Conservation (phyloP, 2,888 invertebrate genomes). For the Cosmia pyralina region DNA sequence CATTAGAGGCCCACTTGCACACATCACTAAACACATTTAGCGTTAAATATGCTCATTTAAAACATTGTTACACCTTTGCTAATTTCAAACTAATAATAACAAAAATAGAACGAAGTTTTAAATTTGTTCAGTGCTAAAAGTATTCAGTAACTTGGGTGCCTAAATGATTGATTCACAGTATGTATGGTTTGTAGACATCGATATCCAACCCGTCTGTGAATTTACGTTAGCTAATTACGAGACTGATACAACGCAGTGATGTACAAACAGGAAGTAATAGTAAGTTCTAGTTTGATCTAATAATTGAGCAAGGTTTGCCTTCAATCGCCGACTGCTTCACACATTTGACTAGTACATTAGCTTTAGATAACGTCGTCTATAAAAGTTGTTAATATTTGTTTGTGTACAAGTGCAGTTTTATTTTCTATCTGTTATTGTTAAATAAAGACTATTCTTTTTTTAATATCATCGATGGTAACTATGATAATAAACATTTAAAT, state of each 20-base stretch:
- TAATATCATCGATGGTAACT: slow-evolving; percentile 37
- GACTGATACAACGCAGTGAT: neutral
- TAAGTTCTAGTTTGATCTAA: slow-evolving; percentile 2
- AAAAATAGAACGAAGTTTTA: neutral
- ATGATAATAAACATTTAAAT: slow-evolving; percentile 33
- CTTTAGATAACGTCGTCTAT: slow-evolving; percentile 24
- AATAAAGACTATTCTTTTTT: slow-evolving; percentile 45
- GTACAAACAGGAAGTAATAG: neutral
- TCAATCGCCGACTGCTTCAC: slow-evolving; percentile 38
- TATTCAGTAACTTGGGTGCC: neutral
- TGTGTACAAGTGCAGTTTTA: slow-evolving; percentile 23
- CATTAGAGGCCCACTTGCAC: neutral
- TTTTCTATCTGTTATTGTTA: slow-evolving; percentile 4
- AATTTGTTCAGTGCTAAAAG: neutral
- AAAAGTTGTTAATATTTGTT: slow-evolving; percentile 12
- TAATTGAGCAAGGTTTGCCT: slow-evolving; percentile 43
- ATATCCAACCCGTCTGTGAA: no score
- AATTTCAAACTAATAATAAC: neutral
- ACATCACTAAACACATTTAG: slow-evolving; percentile 4
- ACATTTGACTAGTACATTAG: slow-evolving; percentile 28
- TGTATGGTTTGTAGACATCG: neutral
- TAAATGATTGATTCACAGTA: neutral
- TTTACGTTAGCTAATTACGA: neutral
- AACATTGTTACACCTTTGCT: neutral
- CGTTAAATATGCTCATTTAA: neutral